Conservation (phyloP, 2,113 vertebrate species). For the Aythya baeri region DNA sequence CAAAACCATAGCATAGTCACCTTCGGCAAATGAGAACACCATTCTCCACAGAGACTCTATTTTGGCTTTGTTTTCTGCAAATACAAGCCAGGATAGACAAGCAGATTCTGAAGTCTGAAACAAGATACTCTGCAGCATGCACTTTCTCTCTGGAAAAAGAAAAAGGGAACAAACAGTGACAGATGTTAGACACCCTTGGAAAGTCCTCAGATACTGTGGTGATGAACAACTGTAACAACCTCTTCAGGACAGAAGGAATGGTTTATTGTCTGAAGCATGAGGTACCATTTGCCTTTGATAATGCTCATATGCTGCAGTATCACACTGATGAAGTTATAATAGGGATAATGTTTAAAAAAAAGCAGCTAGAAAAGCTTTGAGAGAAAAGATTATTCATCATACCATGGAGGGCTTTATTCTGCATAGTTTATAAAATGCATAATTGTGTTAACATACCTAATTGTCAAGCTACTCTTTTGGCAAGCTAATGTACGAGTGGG, state of each 20-base stretch:
- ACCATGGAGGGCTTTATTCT: not conserved
- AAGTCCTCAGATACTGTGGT: not conserved
- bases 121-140: not conserved
- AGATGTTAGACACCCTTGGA: constrained; percentile 1
- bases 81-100: not conserved
- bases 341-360: not conserved
- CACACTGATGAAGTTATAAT: not conserved
- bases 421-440: not conserved
- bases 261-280: not conserved
- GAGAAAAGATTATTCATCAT: not conserved
- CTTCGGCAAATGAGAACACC: not conserved
- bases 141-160: not conserved
- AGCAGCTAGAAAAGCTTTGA: not conserved
- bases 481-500: not conserved
- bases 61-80: not conserved
- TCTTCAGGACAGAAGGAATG: not conserved
- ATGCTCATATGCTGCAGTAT: not conserved
- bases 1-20: not conserved
- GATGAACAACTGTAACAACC: not conserved
- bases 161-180: not conserved
- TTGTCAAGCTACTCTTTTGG: constrained; percentile 26
- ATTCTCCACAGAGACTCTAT: not conserved
- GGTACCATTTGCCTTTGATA: not conserved
- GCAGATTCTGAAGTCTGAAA: not conserved
- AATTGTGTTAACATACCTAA: constrained; percentile 31